Conservation (phyloP, 1,140 invertebrate species). For the Papilio machaon region DNA sequence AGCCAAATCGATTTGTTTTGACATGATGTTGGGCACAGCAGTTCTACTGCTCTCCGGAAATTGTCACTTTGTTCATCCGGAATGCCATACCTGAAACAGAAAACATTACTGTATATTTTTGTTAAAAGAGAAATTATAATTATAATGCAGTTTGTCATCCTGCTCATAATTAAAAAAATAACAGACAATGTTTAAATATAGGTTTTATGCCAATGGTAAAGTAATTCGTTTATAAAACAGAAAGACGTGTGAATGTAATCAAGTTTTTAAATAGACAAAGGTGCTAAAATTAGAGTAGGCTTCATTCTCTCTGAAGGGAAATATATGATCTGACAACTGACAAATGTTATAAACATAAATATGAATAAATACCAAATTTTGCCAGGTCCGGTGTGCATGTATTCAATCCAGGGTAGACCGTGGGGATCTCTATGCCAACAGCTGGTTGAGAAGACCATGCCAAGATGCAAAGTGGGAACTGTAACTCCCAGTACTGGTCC, state of each 20-base stretch:
- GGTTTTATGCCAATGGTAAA: no score
- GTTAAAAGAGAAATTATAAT: no score
- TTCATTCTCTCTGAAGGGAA: background rate
- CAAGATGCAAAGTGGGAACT: conserved; percentile 95
- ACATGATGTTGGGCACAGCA: conserved; percentile 91
- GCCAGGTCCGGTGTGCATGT: conserved; percentile 93
- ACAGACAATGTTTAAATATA: no score
- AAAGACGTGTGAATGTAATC: no score
- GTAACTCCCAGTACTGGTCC: conserved; percentile 95
- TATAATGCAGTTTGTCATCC: no score
- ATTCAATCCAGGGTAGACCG: conserved; percentile 96
- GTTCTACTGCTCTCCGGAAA: conserved; percentile 88
- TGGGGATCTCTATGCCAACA: conserved; percentile 98
- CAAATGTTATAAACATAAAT: background rate
- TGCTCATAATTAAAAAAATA: no score
- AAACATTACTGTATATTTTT: background rate
- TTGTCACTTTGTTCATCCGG: conserved; percentile 89
- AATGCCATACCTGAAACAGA: conserved; percentile 87
- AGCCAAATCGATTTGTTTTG: conserved; percentile 94
- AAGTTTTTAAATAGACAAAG: background rate
- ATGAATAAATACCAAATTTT: conserved; percentile 88
- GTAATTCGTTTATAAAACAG: no score
- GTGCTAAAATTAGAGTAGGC: no score
- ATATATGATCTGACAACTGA: background rate
- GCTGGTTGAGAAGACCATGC: conserved; percentile 96